Evolutionary conservation across 2,113 vertebrate genomes (phyloP).

Genomic region (Pantherophis guttatus): DNA sequence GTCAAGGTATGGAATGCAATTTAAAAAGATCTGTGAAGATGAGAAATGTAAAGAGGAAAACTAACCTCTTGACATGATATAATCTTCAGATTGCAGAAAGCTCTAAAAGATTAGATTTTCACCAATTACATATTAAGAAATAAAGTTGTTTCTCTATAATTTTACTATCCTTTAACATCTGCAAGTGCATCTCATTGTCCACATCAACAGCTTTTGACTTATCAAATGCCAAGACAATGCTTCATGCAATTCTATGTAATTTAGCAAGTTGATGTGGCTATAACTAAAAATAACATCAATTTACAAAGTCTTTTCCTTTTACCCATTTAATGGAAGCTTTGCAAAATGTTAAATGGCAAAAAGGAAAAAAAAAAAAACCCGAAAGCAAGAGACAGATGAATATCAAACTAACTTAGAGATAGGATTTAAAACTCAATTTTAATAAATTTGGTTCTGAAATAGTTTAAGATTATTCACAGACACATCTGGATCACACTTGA

Average conservation of each 20-base stretch:
- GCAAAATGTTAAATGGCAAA: not conserved
- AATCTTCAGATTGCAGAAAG: not conserved
- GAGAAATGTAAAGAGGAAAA: not conserved
- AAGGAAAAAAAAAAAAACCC: not conserved
- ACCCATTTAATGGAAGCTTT: not conserved
- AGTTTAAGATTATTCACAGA: not conserved
- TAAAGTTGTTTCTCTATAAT: conserved; percentile 4
- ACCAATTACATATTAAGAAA: not conserved
- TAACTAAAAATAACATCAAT: conserved; percentile 14
- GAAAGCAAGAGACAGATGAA: rapidly evolving
- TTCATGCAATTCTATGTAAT: conserved; percentile 15
- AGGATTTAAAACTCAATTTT: conserved; percentile 31
- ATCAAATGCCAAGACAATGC: rapidly evolving
- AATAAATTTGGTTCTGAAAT: conserved; percentile 18
- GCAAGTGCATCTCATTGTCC: conserved; percentile 10
- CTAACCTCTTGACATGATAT: not conserved
- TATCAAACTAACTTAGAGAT: not conserved
- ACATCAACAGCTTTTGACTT: conserved; percentile 7
- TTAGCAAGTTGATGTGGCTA: conserved; percentile 19
- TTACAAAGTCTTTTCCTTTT: not conserved
- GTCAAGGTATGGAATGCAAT: not conserved
- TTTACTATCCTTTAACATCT: conserved; percentile 10
- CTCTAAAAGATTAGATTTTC: not conserved
- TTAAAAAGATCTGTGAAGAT: not conserved
- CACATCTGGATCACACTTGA: conserved; percentile 34